Percentiles rank a stretch among this genome's conserved stretches.
Evolutionary conservation across 1,140 invertebrate genomes (phyloP).

Genomic region (Stenopsyche tienmushanensis): DNA sequence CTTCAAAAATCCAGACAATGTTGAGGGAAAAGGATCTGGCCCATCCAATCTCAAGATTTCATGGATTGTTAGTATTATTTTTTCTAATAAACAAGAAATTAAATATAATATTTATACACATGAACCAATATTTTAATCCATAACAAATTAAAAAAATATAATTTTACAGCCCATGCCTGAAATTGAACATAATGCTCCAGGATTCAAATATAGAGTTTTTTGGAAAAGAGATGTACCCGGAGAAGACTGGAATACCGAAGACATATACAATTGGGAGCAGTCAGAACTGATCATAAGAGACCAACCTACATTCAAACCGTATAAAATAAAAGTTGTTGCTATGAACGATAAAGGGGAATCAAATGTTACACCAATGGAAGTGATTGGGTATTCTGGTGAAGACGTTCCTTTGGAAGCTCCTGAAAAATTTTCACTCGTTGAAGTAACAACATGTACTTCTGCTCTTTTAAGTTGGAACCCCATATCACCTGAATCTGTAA

Average conservation of each 20-base stretch:
- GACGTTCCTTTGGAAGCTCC: conserved; percentile 83
- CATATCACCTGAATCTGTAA: conserved; percentile 72
- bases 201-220: conserved; percentile 88
- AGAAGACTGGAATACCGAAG: conserved; percentile 68
- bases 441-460: conserved; percentile 71
- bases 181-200: conserved; percentile 94
- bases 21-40: conserved; percentile 83
- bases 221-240: conserved; percentile 81
- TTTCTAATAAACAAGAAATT: no score
- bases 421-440: conserved; percentile 77
- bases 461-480: conserved; percentile 84
- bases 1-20: conserved; percentile 92
- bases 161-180: conserved; percentile 83
- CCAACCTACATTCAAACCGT: conserved; percentile 88
- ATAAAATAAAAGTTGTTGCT: conserved; percentile 89
- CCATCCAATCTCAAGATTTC: conserved; percentile 90
- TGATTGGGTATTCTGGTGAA: conserved; percentile 93
- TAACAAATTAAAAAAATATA: background rate
- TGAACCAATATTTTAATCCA: background rate
- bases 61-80: conserved; percentile 76
- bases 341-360: conserved; percentile 89
- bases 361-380: conserved; percentile 76
- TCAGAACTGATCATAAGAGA: conserved; percentile 70
- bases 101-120: no score
- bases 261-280: conserved; percentile 76